Evolutionary conservation across 1,140 invertebrate species (phyloP), one percentile per base, ranked within the genome.

Genomic region (Oncopeltus fasciatus): DNA sequence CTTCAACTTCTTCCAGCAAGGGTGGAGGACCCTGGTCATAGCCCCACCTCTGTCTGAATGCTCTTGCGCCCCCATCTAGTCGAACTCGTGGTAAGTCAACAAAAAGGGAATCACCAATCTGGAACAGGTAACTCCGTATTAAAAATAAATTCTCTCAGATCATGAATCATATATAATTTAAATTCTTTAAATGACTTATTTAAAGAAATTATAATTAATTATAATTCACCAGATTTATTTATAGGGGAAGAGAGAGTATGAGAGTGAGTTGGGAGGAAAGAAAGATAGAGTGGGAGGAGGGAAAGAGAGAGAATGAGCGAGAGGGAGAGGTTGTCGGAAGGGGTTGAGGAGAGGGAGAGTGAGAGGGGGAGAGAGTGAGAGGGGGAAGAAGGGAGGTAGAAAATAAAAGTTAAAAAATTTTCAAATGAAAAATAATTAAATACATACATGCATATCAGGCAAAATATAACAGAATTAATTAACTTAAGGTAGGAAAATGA

Each of bases 41-140:
- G 66, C 75, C 83, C 83, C 81, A 82, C 59, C 80, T 73, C 57
- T 80, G 75, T 28, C 81, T 72, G 70, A 83, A 78, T 65, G 80
- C 73, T 66, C 78, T 75, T 14, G 78, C 77, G 9, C 83, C 83
- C 14, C 82, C 82, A 68, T 87, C 84, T 61, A 87, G 71, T 38
- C 84, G 76, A 5, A 86, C 81, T 8, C 84, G 77, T 20, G 84
- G 84, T 57, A 85, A 69, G 64, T 83, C 81, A 3, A 81, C 77
- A 69, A 81, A 81, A 70, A 81, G 73, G 18, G 79, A 75, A 67
- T 81, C 80, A 2, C 79, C 78, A 66, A 81, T 72, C 80, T 81
- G 70, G 5, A 72, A 74, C 49, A 38, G 49, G 2, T n/a, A n/a
- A n/a, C n/a, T n/a, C n/a, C n/a, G n/a, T n/a, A n/a, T n/a, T n/a